A percentile compares a stretch with the other conserved stretches of the same genome.
phyloP scores from a whole-genome alignment of 1,140 invertebrate genomes.

The Drosophila simulans region DNA sequence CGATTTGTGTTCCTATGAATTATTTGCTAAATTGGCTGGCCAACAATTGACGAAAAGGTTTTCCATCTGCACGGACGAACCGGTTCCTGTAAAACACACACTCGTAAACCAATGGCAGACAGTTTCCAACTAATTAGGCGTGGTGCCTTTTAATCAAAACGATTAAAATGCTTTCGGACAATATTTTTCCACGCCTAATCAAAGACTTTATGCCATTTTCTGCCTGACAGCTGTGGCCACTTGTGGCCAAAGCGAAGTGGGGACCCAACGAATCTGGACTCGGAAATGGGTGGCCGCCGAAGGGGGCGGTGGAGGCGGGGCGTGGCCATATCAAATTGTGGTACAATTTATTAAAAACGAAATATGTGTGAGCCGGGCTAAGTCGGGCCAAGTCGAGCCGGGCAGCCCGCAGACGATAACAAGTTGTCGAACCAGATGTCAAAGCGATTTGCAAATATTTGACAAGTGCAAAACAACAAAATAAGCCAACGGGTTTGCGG shows the following conservation, averaged over 20 bases:
- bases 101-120: slow-evolving; percentile 5
- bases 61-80: slow-evolving; percentile 46
- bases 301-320: slow-evolving; percentile 40
- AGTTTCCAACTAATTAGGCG: slow-evolving; percentile 80
- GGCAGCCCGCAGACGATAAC: slow-evolving; percentile 65
- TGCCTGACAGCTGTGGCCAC: slow-evolving; percentile 73
- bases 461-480: slow-evolving; percentile 69
- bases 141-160: slow-evolving; percentile 83
- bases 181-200: slow-evolving; percentile 83
- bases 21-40: slow-evolving; percentile 77
- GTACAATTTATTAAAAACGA: slow-evolving; percentile 83
- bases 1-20: slow-evolving; percentile 80
- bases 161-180: slow-evolving; percentile 82
- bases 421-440: slow-evolving; percentile 83
- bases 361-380: slow-evolving; percentile 71
- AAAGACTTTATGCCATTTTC: slow-evolving; percentile 77
- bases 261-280: slow-evolving; percentile 27
- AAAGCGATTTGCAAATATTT: slow-evolving; percentile 83
- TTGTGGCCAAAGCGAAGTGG: background rate
- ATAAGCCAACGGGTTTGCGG: slow-evolving; percentile 27
- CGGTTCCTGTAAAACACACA: slow-evolving; percentile 36
- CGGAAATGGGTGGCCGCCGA: slow-evolving; percentile 29
- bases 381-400: slow-evolving; percentile 36
- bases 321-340: slow-evolving; percentile 81
- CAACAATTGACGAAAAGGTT: slow-evolving; percentile 74